Conservation (phyloP, 2,113 vertebrate species). For the Myrmecobius fasciatus region DNA sequence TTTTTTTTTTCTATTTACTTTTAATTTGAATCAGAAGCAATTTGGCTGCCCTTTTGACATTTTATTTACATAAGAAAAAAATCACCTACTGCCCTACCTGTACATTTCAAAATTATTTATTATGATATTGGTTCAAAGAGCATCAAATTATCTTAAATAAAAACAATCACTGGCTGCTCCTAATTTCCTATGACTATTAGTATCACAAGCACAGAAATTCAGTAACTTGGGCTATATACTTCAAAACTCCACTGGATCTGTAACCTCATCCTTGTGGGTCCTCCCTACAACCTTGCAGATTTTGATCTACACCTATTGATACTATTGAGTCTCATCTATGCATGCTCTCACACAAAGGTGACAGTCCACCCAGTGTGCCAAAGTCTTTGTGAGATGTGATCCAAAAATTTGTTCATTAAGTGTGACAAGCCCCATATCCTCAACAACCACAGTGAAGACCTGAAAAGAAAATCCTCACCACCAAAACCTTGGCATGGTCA, state of each 20-base stretch:
- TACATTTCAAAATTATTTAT: not conserved
- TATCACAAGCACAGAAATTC: not conserved
- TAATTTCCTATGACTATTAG: not conserved
- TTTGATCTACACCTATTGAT: not conserved
- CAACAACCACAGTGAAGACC: not conserved
- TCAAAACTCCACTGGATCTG: not conserved
- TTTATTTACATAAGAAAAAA: not conserved
- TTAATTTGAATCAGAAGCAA: not conserved
- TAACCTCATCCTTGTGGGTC: not conserved
- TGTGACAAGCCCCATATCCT: not conserved
- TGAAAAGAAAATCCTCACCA: not conserved
- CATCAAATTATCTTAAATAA: constrained; percentile 19
- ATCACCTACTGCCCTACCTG: not conserved
- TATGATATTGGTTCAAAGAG: not conserved
- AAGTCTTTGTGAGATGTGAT: not conserved
- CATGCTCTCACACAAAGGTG: not conserved
- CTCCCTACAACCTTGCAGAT: not conserved
- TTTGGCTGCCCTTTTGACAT: not conserved
- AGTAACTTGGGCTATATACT: not conserved
- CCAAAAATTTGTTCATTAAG: not conserved
- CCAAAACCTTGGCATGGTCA: not conserved
- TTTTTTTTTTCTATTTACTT: not conserved
- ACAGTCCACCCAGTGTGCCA: not conserved
- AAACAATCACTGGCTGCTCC: not conserved
- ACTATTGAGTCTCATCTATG: not conserved